Evolutionary conservation across 1,140 invertebrate genomes (phyloP), one percentile per base, ranked within the genome.

Genomic region (Chrysomallon squamiferum): DNA sequence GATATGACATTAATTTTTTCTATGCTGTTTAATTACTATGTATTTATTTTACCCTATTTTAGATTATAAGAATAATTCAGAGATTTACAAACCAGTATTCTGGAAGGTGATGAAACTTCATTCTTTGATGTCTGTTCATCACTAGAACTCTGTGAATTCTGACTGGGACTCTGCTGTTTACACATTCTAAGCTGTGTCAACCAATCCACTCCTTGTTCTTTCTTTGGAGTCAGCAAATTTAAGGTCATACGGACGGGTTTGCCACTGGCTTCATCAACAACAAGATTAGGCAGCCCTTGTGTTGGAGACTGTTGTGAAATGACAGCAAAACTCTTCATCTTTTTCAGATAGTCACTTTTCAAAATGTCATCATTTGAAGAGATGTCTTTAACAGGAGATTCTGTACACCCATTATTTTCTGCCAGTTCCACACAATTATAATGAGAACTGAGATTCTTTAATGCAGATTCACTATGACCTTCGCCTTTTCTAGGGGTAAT

Each of bases 241-340:
- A 47, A 29, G 43, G 59, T 22, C 32, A 58, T 15, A 47, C 57
- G 41, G 63, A 58, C 2, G 57, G 13, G 15, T 67, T 38, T 18
- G 49, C 65, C 0, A 57, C 47, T 35, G 30, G 50, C 50, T 49
- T 69, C 68, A 62, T 75, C 71, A 7, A 70, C 49, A 13, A 78
- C 77, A n/a, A 75, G 52, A 58, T 75, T 78, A 0, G 93, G 93
- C 27, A 94, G 83, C 82, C 93, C 91, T 5, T 88, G 86, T 0
- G 91, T 93, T 0, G 91, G 92, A 0, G 90, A 91, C 50, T 82
- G 90, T 77, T 67, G 38, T 49, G 18, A 30, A 66, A 18, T 89
- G 87, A 1, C 88, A 84, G 6, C 80, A 41, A 87, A 75, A 70
- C 87, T 52, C 61, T 25, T 27, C 41, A 43, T 38, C 29, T 18